A percentile compares a stretch with the other conserved stretches of the same genome.
Conservation (phyloP, 2,888 invertebrate genomes). For the Spilarctia lutea region DNA sequence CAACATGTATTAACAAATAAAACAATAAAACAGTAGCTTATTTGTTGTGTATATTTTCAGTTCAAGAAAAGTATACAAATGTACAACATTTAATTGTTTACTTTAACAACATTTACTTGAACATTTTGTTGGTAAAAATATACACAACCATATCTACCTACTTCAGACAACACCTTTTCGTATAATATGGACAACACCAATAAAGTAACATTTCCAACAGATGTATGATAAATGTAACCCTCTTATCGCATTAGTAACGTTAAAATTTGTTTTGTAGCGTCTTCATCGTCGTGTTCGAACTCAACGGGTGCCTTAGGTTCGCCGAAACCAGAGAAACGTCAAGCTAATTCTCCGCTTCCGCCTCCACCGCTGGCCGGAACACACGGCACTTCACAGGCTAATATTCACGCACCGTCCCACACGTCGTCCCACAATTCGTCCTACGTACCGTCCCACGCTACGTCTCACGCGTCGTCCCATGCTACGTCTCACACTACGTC, state of each 20-base stretch:
- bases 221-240: neutral
- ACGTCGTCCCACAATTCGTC: no score
- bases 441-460: no score
- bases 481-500: conserved; percentile 6
- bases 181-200: neutral
- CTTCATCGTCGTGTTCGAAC: conserved; percentile 91
- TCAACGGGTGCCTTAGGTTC: conserved; percentile 92
- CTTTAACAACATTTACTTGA: no score
- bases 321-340: conserved; percentile 95
- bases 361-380: conserved; percentile 84
- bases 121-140: no score
- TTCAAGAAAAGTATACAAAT: no score
- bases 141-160: no score
- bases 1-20: no score
- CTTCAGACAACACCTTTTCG: no score
- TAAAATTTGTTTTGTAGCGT: conserved; percentile 67
- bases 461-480: conserved; percentile 10
- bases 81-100: no score
- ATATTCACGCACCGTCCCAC: conserved; percentile 11
- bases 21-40: no score
- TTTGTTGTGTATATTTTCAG: no score
- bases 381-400: conserved; percentile 21
- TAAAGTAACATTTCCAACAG: neutral
- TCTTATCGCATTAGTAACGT: neutral
- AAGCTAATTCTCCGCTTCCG: conserved; percentile 95